These are phyloP conservation scores for Gobio occitaniae DNA, from an alignment of 2,797 vertebrate genomes.

Conservation along the genomic window DNA sequence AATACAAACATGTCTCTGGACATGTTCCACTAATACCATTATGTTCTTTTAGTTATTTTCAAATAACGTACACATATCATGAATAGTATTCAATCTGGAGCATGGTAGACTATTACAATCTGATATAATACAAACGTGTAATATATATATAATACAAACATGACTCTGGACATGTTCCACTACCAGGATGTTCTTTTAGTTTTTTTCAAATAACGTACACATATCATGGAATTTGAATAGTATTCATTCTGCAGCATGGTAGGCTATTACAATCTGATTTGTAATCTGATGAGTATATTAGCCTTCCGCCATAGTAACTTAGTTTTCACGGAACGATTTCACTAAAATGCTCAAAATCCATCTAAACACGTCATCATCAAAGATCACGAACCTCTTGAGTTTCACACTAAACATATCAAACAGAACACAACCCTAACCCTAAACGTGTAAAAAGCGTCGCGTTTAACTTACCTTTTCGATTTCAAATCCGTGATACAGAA, in stretches of 20 bases:
- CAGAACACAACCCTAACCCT: not conserved
- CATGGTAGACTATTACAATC: too few relatives aligned
- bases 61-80: not conserved
- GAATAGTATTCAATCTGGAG: too few relatives aligned
- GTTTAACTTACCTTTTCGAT: slow-evolving; percentile 84
- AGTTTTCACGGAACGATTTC: not conserved
- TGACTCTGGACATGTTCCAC: too few relatives aligned
- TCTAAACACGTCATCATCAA: not conserved
- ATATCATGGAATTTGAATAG: not conserved
- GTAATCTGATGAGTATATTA: too few relatives aligned
- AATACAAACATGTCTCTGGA: not conserved
- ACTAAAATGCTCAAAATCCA: not conserved
- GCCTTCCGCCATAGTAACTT: not conserved
- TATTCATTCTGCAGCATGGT: not conserved
- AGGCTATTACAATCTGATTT: not conserved
- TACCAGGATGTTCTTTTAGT: too few relatives aligned
- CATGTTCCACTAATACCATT: not conserved
- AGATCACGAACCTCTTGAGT: not conserved
- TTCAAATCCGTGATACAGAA: slow-evolving; percentile 87
- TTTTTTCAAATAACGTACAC: too few relatives aligned
- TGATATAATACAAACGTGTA: too few relatives aligned
- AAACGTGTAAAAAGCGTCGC: too few relatives aligned
- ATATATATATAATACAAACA: too few relatives aligned
- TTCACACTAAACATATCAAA: not conserved
- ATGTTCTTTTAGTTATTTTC: not conserved